A percentile compares a stretch with the other conserved stretches of the same genome.
phyloP scores from a whole-genome alignment of 1,140 invertebrate genomes.

The Tetranychus cinnabarinus region DNA sequence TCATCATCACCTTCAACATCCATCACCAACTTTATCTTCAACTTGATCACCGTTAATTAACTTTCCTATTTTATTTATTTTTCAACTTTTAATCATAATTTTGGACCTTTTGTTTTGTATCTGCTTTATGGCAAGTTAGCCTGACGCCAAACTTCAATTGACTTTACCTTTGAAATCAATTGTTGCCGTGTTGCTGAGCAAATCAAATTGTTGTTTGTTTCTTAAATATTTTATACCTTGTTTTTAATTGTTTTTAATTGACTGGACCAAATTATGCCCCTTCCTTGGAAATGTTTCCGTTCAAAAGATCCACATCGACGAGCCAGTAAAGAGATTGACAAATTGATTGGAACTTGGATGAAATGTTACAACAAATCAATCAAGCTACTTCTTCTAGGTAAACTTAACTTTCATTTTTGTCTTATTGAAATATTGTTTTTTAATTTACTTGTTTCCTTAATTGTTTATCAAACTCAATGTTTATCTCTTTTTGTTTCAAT shows the following conservation, averaged over 20 bases:
- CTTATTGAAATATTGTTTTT: neutral
- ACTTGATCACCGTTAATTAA: too few relatives aligned
- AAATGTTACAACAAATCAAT: constrained; percentile 25
- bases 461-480: neutral
- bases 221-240: neutral
- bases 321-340: constrained; percentile 18
- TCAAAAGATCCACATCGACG: constrained; percentile 6
- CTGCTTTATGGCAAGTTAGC: too few relatives aligned
- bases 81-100: too few relatives aligned
- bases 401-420: neutral
- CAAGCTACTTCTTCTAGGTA: constrained; percentile 37
- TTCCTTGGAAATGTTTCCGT: neutral
- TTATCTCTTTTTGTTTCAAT: neutral
- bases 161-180: too few relatives aligned
- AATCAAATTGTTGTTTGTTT: too few relatives aligned
- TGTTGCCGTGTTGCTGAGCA: too few relatives aligned
- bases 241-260: neutral
- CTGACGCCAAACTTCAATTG: too few relatives aligned
- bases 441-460: too few relatives aligned
- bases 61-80: too few relatives aligned
- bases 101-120: too few relatives aligned
- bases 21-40: too few relatives aligned
- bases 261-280: neutral
- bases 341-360: constrained; percentile 20
- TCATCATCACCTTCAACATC: too few relatives aligned